Percentiles rank a stretch among this genome's conserved stretches.
Evolutionary conservation across 2,797 vertebrate genomes (phyloP).

Genomic region (Anolis apletophallus): DNA sequence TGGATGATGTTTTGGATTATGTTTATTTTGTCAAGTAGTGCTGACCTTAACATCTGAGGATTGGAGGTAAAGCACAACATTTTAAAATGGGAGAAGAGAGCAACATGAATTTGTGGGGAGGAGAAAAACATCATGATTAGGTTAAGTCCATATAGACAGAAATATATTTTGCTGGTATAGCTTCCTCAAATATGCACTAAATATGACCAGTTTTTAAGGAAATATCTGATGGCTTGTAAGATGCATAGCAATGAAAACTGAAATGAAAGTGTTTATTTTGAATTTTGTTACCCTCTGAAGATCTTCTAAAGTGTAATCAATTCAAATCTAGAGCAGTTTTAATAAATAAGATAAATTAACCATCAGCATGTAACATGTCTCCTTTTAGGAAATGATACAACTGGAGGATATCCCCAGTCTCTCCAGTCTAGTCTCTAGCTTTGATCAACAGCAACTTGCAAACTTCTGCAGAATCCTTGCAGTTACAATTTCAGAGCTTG

Average conservation of each 20-base stretch:
- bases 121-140: background rate
- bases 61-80: too few species aligned
- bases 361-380: constrained; percentile 40
- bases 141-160: too few species aligned
- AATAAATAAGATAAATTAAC: background rate
- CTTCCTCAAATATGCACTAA: background rate
- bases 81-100: too few species aligned
- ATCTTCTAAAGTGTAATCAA: background rate
- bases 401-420: constrained; percentile 96
- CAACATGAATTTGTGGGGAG: too few species aligned
- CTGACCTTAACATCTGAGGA: too few species aligned
- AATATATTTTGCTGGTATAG: background rate
- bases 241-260: background rate
- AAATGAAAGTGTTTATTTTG: background rate
- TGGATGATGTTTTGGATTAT: too few species aligned
- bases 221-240: background rate
- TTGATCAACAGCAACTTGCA: constrained; percentile 97
- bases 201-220: background rate
- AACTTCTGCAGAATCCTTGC: constrained; percentile 99
- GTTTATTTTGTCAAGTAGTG: too few species aligned
- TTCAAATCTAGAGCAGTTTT: background rate
- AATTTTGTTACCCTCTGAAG: background rate
- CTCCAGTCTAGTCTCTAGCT: constrained; percentile 92
- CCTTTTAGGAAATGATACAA: constrained; percentile 93
- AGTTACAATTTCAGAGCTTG: constrained; percentile 97